phyloP scores from a whole-genome alignment of 2,797 vertebrate species.

The Thamnophis elegans region DNA sequence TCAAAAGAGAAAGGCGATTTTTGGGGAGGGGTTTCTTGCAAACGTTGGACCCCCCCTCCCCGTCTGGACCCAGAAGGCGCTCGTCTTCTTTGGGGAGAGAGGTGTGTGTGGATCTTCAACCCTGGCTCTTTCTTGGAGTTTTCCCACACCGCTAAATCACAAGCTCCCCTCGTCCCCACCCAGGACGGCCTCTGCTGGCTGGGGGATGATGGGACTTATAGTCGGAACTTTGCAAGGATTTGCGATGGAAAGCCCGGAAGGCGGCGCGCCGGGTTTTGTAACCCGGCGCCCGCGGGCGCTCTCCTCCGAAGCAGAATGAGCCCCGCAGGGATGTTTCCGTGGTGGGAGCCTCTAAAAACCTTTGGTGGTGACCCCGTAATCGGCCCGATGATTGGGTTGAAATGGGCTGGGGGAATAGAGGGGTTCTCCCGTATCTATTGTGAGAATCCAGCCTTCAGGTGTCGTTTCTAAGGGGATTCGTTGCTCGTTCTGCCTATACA shows the following conservation, averaged over 20 bases:
- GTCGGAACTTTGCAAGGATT: background rate
- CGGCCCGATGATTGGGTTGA: background rate
- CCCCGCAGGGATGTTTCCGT: background rate
- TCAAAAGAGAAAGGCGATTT: background rate
- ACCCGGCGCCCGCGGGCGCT: background rate
- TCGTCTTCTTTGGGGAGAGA: background rate
- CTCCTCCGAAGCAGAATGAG: background rate
- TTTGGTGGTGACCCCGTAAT: background rate
- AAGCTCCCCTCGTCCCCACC: background rate
- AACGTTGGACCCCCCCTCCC: background rate
- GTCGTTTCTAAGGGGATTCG: background rate
- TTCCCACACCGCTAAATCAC: background rate
- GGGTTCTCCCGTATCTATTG: background rate
- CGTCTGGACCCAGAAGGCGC: background rate
- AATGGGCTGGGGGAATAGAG: background rate
- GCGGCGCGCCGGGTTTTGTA: background rate
- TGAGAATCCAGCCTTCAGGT: background rate
- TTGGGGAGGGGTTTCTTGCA: background rate
- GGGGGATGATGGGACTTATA: background rate
- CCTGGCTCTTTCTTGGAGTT: background rate
- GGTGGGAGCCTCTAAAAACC: background rate
- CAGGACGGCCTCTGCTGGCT: background rate
- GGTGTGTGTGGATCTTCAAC: background rate
- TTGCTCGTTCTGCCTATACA: background rate
- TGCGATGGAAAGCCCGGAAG: background rate